Conservation (phyloP, 2,113 vertebrate species). For the Anolis sagrei region DNA sequence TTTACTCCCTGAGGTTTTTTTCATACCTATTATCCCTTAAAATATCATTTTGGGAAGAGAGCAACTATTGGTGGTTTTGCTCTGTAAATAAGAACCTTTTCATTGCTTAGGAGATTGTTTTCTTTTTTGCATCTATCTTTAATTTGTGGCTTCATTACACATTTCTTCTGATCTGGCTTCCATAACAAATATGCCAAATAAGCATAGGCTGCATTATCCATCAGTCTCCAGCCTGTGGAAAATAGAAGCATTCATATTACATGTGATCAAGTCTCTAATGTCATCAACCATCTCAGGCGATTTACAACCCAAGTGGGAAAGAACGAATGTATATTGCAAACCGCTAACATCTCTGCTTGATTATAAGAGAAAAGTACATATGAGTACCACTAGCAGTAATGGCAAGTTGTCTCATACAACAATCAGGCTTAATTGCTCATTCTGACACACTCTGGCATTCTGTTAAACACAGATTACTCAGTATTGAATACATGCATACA, state of each 20-base stretch:
- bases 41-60: neutral
- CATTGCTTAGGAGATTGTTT: neutral
- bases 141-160: neutral
- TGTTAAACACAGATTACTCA: constrained; percentile 76
- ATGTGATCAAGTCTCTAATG: neutral
- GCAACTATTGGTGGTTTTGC: neutral
- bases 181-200: constrained; percentile 32
- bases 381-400: constrained; percentile 59
- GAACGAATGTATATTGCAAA: constrained; percentile 33
- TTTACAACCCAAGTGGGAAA: constrained; percentile 45
- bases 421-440: constrained; percentile 76
- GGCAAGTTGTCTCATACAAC: constrained; percentile 67
- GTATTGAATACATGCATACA: constrained; percentile 75
- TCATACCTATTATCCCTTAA: neutral
- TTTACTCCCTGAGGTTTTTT: neutral
- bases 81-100: constrained; percentile 5
- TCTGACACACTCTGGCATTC: constrained; percentile 68
- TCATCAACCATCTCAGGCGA: neutral
- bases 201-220: constrained; percentile 31
- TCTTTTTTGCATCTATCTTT: neutral
- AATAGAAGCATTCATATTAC: constrained; percentile 6
- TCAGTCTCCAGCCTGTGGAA: neutral
- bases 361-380: constrained; percentile 65
- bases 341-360: constrained; percentile 46
- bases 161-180: constrained; percentile 14